Evolutionary conservation across 2,888 invertebrate species (phyloP).

Genomic region (Agrochola macilenta): DNA sequence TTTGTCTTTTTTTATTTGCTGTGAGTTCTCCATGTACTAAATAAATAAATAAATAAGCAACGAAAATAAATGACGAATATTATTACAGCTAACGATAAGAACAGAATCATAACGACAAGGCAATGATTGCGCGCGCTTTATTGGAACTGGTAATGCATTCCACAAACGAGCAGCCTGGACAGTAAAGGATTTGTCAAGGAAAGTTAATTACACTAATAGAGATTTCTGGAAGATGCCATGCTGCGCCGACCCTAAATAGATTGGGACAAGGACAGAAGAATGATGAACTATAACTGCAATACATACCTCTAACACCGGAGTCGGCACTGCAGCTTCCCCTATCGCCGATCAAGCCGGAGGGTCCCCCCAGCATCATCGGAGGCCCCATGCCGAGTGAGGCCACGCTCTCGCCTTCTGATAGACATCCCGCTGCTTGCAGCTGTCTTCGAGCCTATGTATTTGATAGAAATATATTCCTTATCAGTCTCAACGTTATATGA

Average conservation of each 20-base stretch:
- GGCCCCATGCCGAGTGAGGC: conserved; percentile 93
- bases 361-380: conserved; percentile 91
- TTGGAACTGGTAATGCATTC: too few species aligned
- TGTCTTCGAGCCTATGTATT: conserved; percentile 92
- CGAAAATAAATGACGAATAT: too few species aligned
- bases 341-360: conserved; percentile 91
- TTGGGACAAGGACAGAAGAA: too few species aligned
- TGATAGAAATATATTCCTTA: background rate
- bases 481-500: background rate
- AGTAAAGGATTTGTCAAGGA: too few species aligned
- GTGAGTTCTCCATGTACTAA: too few species aligned
- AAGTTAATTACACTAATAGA: background rate
- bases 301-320: conserved; percentile 93
- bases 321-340: conserved; percentile 96
- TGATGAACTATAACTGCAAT: too few species aligned
- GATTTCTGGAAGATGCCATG: background rate
- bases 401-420: conserved; percentile 96
- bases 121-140: too few species aligned
- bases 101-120: too few species aligned
- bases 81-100: too few species aligned
- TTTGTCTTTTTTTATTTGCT: too few species aligned
- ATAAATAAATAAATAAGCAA: too few species aligned
- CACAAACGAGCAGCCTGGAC: too few species aligned
- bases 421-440: conserved; percentile 93
- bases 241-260: background rate